Base-by-base conservation (phyloP, 2,113 vertebrate species). In the Piaya cayana region DNA sequence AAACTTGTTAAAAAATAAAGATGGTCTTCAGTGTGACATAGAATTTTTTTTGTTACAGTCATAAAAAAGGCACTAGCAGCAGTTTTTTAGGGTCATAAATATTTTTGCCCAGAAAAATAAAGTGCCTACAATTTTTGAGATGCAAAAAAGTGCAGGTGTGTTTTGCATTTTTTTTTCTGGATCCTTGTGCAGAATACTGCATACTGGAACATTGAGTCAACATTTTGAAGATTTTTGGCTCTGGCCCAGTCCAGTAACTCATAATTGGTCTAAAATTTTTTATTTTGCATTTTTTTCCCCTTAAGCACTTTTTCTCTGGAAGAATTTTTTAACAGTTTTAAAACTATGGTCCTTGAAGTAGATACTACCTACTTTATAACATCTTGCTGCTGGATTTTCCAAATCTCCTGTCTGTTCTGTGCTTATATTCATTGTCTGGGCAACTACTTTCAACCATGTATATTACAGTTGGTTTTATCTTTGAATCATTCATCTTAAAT, bases 401-500 rank as follows among this genome's bases (percentile, higher is more conserved):
- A 82, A 16, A 58, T 70, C 88, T 92, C 11, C 1, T 64, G 39
- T 71, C 25, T 71, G 5, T 84, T 64, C 17, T 64, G 17, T 78
- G 25, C 20, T 39, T 82, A 8, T 62, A 53, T 72, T 95, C 76
- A n/a, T 62, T 87, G 6, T 58, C 85, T 85, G 72, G 49, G 42
- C 32, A 70, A 45, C 42, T 72, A 68, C 10, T 69, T 95, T 86
- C 65, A 69, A 50, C 22, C 45, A 30, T 16, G 12, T 42, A 42
- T 62, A 53, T 15, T 77, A 62, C 20, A 74, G 42, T 39, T 80
- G 39, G 18, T 82, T 91, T 82, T 82, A 27, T 72, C 67, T 94
- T 88, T 36, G 34, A 90, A 52, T 52, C 21, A 77, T 69, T 58
- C 62, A 85, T 82, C 18, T 59, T 85, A 70, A 92, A 95, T 96